A percentile compares a stretch with the other conserved stretches of the same genome.
These are phyloP conservation scores for Hypena proboscidalis DNA, from an alignment of 2,888 invertebrate genomes.

Conservation along the genomic window DNA sequence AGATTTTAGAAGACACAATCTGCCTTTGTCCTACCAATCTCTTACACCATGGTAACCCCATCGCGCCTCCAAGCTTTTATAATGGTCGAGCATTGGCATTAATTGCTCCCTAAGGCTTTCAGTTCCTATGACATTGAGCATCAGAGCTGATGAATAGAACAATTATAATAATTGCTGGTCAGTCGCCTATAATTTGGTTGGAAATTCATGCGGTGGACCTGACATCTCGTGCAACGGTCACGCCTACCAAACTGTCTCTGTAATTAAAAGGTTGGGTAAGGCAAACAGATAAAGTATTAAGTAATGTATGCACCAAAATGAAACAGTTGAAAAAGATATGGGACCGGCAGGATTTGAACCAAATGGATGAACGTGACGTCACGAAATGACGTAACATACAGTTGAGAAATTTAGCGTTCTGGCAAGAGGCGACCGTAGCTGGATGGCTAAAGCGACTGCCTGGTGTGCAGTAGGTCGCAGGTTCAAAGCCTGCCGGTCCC, in stretches of 20 bases:
- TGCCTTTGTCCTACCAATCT: too few species aligned
- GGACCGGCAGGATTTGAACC: too few species aligned
- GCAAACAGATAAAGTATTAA: background rate
- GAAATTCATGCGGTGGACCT: slow-evolving; percentile 5
- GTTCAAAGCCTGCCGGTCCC: too few species aligned
- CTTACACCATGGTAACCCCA: slow-evolving; percentile 7
- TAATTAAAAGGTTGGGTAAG: background rate
- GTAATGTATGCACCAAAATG: too few species aligned
- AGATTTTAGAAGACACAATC: too few species aligned
- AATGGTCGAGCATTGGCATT: slow-evolving; percentile 63
- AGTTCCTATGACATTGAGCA: slow-evolving; percentile 53
- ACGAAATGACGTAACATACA: too few species aligned
- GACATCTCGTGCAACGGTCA: slow-evolving; percentile 4
- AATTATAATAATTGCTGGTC: slow-evolving; percentile 52
- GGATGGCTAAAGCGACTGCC: too few species aligned
- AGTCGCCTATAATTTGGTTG: slow-evolving; percentile 27
- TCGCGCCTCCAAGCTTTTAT: slow-evolving; percentile 43
- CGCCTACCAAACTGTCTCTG: slow-evolving; percentile 3
- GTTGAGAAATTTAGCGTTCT: too few species aligned
- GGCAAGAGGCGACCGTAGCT: too few species aligned
- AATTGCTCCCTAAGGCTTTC: slow-evolving; percentile 69
- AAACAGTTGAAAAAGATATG: too few species aligned
- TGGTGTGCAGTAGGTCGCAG: too few species aligned
- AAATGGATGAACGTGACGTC: too few species aligned
- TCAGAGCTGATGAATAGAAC: slow-evolving; percentile 58